Conservation (phyloP, 92 coral and sea anemone genomes). For the Chrysogorgia sp. region DNA sequence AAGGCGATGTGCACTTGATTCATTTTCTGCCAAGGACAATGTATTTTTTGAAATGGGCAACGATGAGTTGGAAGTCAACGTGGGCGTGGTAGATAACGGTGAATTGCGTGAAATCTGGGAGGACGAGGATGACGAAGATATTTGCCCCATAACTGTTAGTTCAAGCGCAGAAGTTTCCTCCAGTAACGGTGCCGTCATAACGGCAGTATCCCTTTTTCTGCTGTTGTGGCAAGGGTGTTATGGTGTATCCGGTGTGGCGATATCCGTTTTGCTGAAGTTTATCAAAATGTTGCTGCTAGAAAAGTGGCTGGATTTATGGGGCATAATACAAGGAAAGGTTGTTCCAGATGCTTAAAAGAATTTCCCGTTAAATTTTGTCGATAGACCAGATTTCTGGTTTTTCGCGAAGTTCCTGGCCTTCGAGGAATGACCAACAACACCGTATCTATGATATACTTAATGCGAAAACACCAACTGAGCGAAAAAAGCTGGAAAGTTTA, state of each 20-base stretch:
- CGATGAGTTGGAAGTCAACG: too few species aligned
- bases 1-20: too few species aligned
- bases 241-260: conserved; percentile 2
- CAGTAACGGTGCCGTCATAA: not conserved
- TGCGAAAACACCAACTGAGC: conserved; percentile 53
- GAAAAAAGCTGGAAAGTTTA: conserved; percentile 24
- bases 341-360: conserved; percentile 66
- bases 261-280: not conserved
- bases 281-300: too few species aligned
- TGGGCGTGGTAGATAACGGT: too few species aligned
- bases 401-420: not conserved
- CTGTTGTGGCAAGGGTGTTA: not conserved
- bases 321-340: conserved; percentile 49
- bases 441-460: conserved; percentile 40
- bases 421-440: conserved; percentile 21
- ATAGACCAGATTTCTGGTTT: conserved; percentile 19
- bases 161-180: too few species aligned
- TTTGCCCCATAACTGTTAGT: too few species aligned
- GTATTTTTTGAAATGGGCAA: too few species aligned
- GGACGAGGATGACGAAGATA: too few species aligned
- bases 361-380: conserved; percentile 55
- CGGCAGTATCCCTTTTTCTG: not conserved
- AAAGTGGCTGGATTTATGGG: conserved; percentile 73
- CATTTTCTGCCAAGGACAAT: too few species aligned
- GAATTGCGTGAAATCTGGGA: too few species aligned